Evolutionary conservation across 2,797 vertebrate species (phyloP).

Genomic region (Poeciliopsis paucimaculata): DNA sequence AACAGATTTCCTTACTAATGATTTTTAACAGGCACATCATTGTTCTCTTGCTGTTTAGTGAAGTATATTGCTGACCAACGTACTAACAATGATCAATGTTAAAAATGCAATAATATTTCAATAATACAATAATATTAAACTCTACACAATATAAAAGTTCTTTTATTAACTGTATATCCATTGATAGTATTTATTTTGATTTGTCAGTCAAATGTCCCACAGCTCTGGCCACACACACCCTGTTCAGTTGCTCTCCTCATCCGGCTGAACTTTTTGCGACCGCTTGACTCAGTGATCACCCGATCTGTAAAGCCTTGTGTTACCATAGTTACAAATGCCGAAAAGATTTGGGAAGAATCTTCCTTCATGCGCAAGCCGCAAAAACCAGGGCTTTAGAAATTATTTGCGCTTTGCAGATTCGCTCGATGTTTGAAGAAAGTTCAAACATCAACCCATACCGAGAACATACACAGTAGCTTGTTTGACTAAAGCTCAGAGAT

Average conservation of each 20-base stretch:
- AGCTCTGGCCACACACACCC: background rate
- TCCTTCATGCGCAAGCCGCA: background rate
- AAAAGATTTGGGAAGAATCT: background rate
- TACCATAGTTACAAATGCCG: background rate
- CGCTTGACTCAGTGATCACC: background rate
- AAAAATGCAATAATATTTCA: background rate
- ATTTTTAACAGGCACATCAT: background rate
- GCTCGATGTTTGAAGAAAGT: background rate
- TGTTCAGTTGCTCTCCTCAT: background rate
- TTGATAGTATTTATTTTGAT: background rate
- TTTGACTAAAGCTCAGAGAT: conserved; percentile 1
- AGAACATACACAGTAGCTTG: conserved; percentile 2
- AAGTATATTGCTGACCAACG: background rate
- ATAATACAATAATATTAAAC: background rate
- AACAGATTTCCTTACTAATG: background rate
- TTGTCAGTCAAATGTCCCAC: background rate
- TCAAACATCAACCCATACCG: background rate
- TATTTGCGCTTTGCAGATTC: background rate
- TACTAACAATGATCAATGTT: background rate
- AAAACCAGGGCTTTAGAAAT: background rate
- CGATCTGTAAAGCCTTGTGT: conserved; percentile 1
- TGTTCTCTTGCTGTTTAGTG: background rate
- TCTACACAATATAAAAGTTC: background rate
- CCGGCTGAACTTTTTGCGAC: background rate
- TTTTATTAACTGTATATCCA: background rate